Conservation (phyloP, 2,797 vertebrate species). For the Apogon talboti region DNA sequence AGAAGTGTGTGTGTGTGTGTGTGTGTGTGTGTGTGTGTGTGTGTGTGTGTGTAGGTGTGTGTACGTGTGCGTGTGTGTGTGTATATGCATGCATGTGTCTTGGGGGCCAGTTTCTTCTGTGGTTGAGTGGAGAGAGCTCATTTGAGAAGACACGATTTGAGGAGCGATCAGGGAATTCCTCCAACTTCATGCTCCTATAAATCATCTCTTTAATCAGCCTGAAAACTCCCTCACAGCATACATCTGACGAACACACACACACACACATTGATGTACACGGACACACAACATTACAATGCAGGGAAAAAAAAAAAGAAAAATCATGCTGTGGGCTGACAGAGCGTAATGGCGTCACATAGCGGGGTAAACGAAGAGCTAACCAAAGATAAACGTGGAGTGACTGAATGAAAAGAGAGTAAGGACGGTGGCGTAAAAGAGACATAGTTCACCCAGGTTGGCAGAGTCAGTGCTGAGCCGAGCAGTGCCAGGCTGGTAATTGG, state of each 20-base stretch:
- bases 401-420: slow-evolving; percentile 44
- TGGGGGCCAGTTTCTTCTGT: slow-evolving; percentile 53
- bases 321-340: slow-evolving; percentile 53
- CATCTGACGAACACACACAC: slow-evolving; percentile 60
- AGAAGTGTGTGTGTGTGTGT: background rate
- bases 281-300: slow-evolving; percentile 54
- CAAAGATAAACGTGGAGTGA: slow-evolving; percentile 67
- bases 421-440: slow-evolving; percentile 48
- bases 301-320: slow-evolving; percentile 10
- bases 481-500: slow-evolving; percentile 76
- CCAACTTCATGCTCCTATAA: slow-evolving; percentile 80
- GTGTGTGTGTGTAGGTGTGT: background rate
- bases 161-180: slow-evolving; percentile 82
- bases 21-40: background rate
- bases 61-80: background rate
- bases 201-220: slow-evolving; percentile 86
- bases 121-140: slow-evolving; percentile 71
- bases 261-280: slow-evolving; percentile 28
- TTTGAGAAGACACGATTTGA: slow-evolving; percentile 78
- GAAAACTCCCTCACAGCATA: slow-evolving; percentile 74
- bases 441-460: slow-evolving; percentile 67
- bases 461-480: slow-evolving; percentile 60
- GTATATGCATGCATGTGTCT: slow-evolving; percentile 25
- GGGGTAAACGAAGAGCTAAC: slow-evolving; percentile 47
- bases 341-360: slow-evolving; percentile 59